These are phyloP conservation scores for Nothobranchius kuhntae DNA, from an alignment of 2,113 vertebrate species.

Conservation along the genomic window DNA sequence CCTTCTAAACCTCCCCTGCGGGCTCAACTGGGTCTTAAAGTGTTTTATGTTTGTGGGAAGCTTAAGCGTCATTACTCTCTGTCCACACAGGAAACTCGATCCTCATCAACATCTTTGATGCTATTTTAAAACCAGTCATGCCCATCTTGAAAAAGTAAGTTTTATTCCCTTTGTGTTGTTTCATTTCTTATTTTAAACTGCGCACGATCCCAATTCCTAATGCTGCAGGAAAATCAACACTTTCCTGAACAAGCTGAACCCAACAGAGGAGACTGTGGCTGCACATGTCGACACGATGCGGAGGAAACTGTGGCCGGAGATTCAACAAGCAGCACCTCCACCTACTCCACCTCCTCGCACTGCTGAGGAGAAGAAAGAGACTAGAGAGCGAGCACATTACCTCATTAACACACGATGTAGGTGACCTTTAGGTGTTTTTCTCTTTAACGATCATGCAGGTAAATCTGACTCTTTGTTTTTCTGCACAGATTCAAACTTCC, in stretches of 20 bases:
- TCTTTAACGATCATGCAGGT: background rate
- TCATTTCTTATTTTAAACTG: accelerated
- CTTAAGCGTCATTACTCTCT: background rate
- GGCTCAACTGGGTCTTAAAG: too few species aligned
- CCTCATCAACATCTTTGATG: constrained; percentile 72
- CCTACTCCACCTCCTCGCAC: constrained; percentile 41
- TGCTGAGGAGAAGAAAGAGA: constrained; percentile 64
- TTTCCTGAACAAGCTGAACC: constrained; percentile 73
- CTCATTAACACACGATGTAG: constrained; percentile 76
- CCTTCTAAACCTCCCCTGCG: too few species aligned
- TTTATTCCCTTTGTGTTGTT: background rate
- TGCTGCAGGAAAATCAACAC: constrained; percentile 72
- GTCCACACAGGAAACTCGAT: constrained; percentile 75
- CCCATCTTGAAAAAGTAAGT: constrained; percentile 79
- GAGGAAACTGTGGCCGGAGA: constrained; percentile 68
- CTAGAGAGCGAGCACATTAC: constrained; percentile 65
- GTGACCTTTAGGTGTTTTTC: background rate
- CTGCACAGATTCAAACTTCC: constrained; percentile 65
- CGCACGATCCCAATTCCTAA: background rate
- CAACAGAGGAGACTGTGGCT: constrained; percentile 69
- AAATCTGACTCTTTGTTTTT: constrained; percentile 16
- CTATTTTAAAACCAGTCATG: constrained; percentile 74
- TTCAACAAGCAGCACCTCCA: background rate
- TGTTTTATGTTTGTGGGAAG: background rate
- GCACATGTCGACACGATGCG: constrained; percentile 67